Conservation (phyloP, 2,797 vertebrate species). For the Crax fasciolata region DNA sequence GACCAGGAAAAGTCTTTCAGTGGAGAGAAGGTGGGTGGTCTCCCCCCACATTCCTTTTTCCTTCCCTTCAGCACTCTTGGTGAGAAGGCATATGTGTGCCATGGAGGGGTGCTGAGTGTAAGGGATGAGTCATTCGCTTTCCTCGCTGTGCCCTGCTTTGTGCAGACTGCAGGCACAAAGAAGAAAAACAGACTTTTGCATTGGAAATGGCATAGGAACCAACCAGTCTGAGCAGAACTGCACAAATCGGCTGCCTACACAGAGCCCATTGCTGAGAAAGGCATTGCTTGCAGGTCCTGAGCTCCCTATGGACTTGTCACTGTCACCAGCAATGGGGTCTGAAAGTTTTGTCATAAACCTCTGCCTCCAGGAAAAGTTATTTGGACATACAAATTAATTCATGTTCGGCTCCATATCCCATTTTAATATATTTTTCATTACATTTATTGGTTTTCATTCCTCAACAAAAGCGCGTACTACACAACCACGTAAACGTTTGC, state of each 20-base stretch:
- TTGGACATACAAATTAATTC: not conserved
- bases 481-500: not conserved
- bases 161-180: not conserved
- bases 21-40: not conserved
- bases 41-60: not conserved
- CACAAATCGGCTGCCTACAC: not conserved
- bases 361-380: not conserved
- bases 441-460: not conserved
- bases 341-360: not conserved
- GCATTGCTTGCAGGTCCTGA: not conserved
- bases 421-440: not conserved
- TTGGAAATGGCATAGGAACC: not conserved
- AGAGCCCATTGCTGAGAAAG: not conserved
- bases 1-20: not conserved
- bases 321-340: not conserved
- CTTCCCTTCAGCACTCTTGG: not conserved
- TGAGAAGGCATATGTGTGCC: not conserved
- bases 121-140: not conserved
- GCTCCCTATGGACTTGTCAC: not conserved
- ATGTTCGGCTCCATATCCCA: not conserved
- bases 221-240: not conserved
- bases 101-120: not conserved
- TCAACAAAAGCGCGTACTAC: rapidly evolving
- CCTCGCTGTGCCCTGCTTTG: not conserved
- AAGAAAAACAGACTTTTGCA: not conserved